Evolutionary conservation across 2,797 vertebrate genomes (phyloP).

Genomic region (Knipowitschia caucasica): DNA sequence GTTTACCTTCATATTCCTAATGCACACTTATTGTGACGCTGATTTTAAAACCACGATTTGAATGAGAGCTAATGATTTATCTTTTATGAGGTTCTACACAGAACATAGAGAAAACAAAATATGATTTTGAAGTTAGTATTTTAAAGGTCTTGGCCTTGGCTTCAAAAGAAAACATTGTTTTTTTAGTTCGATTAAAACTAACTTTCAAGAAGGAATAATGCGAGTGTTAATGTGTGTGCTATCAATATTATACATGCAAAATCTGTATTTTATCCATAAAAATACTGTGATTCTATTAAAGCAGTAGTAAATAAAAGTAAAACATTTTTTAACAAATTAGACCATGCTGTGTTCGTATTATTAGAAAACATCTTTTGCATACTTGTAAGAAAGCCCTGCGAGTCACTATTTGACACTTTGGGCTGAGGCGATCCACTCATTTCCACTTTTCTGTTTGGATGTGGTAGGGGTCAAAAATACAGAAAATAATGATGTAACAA

Average conservation of each 20-base stretch:
- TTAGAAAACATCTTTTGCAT: too few species aligned
- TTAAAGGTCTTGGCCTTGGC: background rate
- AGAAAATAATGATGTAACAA: too few species aligned
- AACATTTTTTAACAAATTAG: too few species aligned
- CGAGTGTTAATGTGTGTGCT: background rate
- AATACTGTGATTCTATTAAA: too few species aligned
- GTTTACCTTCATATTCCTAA: background rate
- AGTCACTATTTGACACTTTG: too few species aligned
- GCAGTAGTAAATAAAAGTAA: too few species aligned
- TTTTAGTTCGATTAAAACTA: background rate
- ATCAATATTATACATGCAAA: background rate
- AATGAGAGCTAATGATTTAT: slow-evolving; percentile 2
- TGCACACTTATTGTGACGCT: background rate
- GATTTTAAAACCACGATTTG: background rate
- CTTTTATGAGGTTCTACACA: background rate
- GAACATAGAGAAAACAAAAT: slow-evolving; percentile 1
- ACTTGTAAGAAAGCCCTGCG: too few species aligned
- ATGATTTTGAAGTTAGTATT: background rate
- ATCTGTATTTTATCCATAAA: background rate
- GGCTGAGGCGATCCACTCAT: too few species aligned
- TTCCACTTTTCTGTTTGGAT: too few species aligned
- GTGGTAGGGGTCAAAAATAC: too few species aligned
- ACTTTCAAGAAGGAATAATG: background rate
- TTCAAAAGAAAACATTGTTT: background rate
- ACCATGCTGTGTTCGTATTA: too few species aligned